Evolutionary conservation across 2,797 vertebrate genomes (phyloP), one percentile per base, ranked within the genome.

Genomic region (Cryptoblepharus egeriae): DNA sequence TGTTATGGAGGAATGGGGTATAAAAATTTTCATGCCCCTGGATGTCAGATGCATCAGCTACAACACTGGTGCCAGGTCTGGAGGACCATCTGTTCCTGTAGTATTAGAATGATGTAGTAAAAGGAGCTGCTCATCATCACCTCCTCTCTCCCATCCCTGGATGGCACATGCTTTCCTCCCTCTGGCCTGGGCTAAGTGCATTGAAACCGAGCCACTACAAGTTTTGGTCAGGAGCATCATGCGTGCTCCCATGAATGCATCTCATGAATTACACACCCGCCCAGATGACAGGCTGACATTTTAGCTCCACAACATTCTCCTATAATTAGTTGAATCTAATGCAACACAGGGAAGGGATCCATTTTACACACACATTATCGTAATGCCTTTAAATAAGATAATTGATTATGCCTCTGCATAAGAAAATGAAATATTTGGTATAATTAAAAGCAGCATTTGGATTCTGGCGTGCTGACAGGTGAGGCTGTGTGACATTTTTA

Each of bases 331-430:
- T 94, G 94, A 95, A 94, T 94, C 94, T 94, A 94, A 95, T 96
- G 96, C 95, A 93, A 95, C 93, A 94, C 94, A 95, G 95, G 95
- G 93, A 94, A 95, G 92, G 96, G 95, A 94, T 96, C 94, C 95
- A 93, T 95, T 95, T 95, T 94, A 94, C 93, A 95, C 95, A 95
- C 93, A 93, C 95, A 94, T 95, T 95, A 95, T 93, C 90, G 93
- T 95, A 95, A 96, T 95, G 95, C 95, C 95, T 96, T 96, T 94
- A 96, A 95, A 96, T 95, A 95, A 95, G 95, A 94, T 96, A 96
- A 95, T 96, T 95, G 96, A 96, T 96, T 95, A 95, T 95, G 96
- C 94, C 92, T 95, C 94, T 95, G 96, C 96, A 95, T 95, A 94
- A 95, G 95, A 95, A 95, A 95, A 95, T 94, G 92, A 93, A 95